Conservation (phyloP, 1,140 invertebrate genomes). For the Samia ricini region DNA sequence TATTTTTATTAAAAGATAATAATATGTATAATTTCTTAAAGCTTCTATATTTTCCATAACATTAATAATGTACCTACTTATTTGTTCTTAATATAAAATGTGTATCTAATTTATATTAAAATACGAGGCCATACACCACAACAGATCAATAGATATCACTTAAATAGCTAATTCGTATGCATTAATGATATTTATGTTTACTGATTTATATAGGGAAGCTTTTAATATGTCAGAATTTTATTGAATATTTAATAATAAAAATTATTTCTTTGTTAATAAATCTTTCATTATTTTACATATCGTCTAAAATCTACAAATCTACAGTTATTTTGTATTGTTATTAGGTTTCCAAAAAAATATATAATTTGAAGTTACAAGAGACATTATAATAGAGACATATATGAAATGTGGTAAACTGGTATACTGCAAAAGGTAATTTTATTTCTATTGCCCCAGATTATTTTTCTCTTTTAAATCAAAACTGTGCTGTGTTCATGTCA, state of each 20-base stretch:
- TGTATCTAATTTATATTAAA: slow-evolving; percentile 25
- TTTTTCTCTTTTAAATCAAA: too few species aligned
- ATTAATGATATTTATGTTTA: slow-evolving; percentile 36
- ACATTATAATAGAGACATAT: too few species aligned
- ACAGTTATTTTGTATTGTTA: too few species aligned
- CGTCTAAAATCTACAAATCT: too few species aligned
- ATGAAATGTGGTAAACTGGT: too few species aligned
- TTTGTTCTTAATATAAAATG: slow-evolving; percentile 9
- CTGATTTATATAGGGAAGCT: slow-evolving; percentile 14
- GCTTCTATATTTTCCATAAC: slow-evolving; percentile 5
- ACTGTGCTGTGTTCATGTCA: too few species aligned
- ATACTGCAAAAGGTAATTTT: too few species aligned
- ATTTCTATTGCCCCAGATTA: too few species aligned
- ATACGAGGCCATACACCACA: slow-evolving; percentile 17
- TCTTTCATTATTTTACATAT: neutral
- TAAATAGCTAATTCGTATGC: slow-evolving; percentile 48
- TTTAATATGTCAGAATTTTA: slow-evolving; percentile 9
- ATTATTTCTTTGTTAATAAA: neutral
- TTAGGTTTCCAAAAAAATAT: too few species aligned
- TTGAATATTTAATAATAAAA: slow-evolving; percentile 1
- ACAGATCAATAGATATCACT: slow-evolving; percentile 18
- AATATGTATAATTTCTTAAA: neutral
- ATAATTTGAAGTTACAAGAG: too few species aligned
- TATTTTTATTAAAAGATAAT: neutral
- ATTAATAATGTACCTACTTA: neutral